Percentiles rank a stretch among this genome's conserved stretches.
phyloP scores from a whole-genome alignment of 2,797 vertebrate species.

The Centropyge bicolor region DNA sequence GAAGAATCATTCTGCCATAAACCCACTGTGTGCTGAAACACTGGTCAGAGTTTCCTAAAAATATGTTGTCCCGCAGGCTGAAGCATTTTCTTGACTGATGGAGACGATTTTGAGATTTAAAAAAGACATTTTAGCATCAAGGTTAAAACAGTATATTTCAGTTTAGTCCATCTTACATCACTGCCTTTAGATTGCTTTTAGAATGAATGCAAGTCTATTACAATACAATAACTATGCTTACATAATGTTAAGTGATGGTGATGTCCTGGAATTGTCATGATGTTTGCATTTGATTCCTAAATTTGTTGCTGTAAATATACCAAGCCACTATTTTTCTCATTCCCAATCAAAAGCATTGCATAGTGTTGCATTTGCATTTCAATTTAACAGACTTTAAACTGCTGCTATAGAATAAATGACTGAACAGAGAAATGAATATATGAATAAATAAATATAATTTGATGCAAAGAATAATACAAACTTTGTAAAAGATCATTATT shows the following conservation, averaged over 20 bases:
- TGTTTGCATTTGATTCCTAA: background rate
- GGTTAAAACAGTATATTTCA: background rate
- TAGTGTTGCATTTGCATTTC: too few species aligned
- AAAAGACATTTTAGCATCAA: background rate
- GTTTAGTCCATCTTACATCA: background rate
- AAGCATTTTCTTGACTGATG: too few species aligned
- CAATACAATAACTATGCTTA: too few species aligned
- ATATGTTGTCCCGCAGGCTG: background rate
- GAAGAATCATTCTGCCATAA: background rate
- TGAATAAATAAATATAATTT: too few species aligned
- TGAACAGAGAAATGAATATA: too few species aligned
- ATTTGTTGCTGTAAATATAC: too few species aligned
- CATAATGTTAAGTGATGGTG: background rate
- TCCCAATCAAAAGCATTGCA: background rate
- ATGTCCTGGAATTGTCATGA: background rate
- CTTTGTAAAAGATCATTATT: too few species aligned
- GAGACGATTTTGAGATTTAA: background rate
- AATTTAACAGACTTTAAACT: too few species aligned
- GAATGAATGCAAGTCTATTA: background rate
- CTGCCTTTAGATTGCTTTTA: background rate
- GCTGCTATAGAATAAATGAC: too few species aligned
- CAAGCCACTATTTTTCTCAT: background rate
- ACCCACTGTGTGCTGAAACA: background rate
- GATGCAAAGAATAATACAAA: too few species aligned
- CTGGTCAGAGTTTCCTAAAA: background rate